These are phyloP conservation scores for Diuraphis noxia DNA, from an alignment of 1,140 invertebrate species.

Conservation along the genomic window DNA sequence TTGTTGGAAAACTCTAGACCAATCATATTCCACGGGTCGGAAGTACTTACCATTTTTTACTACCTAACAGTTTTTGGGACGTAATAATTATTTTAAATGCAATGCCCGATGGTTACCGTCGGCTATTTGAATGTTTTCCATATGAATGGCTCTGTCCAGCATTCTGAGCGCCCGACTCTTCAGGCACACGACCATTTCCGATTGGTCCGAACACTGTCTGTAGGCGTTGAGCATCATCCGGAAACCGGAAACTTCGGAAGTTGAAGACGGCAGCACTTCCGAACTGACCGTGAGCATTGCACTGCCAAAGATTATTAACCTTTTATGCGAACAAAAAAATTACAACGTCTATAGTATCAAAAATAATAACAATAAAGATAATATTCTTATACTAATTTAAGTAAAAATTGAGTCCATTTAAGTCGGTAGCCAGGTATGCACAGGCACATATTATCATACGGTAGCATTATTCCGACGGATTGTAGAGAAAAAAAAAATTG, in stretches of 20 bases:
- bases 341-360: neutral
- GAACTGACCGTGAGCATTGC: neutral
- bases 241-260: slow-evolving; percentile 35
- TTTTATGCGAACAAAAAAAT: neutral
- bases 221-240: slow-evolving; percentile 64
- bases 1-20: neutral
- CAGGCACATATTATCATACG: neutral
- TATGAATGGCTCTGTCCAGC: slow-evolving; percentile 67
- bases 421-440: neutral
- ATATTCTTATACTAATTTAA: neutral
- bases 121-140: slow-evolving; percentile 67
- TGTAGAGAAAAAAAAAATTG: neutral
- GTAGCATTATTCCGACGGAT: neutral
- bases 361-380: neutral
- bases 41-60: neutral
- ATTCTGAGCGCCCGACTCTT: slow-evolving; percentile 70
- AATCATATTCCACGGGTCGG: neutral
- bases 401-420: neutral
- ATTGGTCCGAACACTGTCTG: slow-evolving; percentile 66
- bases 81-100: neutral
- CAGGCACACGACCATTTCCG: slow-evolving; percentile 69
- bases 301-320: slow-evolving; percentile 17
- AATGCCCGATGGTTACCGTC: slow-evolving; percentile 63
- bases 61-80: neutral
- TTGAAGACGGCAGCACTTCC: neutral